phyloP scores from a whole-genome alignment of 2,888 invertebrate genomes.

The Urechis unicinctus region DNA sequence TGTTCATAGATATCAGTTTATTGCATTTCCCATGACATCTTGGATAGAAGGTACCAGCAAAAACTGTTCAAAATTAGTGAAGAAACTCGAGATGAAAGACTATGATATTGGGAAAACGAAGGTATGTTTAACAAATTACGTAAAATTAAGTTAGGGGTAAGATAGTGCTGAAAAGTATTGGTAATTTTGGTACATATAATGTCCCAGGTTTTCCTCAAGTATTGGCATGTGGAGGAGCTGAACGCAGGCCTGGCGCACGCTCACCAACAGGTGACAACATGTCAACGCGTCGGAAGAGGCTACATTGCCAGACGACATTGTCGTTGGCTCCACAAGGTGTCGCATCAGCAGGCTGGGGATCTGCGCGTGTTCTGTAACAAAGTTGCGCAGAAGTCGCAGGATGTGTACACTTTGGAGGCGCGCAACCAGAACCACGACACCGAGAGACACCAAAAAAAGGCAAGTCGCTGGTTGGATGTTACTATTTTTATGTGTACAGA shows the following conservation, averaged over 20 bases:
- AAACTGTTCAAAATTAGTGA: conserved; percentile 7
- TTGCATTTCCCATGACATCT: too few relatives aligned
- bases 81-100: conserved; percentile 8
- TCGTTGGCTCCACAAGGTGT: conserved; percentile 1
- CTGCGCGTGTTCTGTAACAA: conserved; percentile 6
- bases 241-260: conserved; percentile 25
- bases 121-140: too few relatives aligned
- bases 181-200: not conserved
- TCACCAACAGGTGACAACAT: conserved; percentile 20
- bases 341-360: conserved; percentile 6
- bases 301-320: conserved; percentile 23
- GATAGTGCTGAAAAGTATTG: too few relatives aligned
- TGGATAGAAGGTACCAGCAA: too few relatives aligned
- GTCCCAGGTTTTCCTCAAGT: conserved; percentile 37
- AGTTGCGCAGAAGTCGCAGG: conserved; percentile 4
- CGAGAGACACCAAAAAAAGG: conserved; percentile 1
- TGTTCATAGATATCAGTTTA: conserved; percentile 1
- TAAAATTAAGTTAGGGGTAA: too few relatives aligned
- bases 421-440: conserved; percentile 9
- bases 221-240: conserved; percentile 36
- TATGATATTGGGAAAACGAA: conserved; percentile 12
- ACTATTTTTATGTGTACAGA: too few relatives aligned
- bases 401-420: not conserved
- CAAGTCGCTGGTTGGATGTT: too few relatives aligned
- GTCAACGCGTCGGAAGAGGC: conserved; percentile 22